Conservation (phyloP, 2,888 invertebrate genomes). For the Pollenia griseotomentosa region DNA sequence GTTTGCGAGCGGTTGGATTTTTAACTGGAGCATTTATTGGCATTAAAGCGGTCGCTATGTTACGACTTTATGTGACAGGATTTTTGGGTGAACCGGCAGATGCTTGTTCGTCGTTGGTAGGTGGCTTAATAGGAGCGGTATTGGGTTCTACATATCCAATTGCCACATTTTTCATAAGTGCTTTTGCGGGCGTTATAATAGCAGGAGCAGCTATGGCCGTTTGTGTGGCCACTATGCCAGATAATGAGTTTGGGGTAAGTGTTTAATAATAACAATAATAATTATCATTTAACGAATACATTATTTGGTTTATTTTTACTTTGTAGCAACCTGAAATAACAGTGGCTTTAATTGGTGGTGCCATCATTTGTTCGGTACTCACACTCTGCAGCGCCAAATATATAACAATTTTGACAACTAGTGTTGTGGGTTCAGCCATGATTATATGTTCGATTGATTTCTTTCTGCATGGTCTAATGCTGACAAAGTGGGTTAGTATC, state of each 20-base stretch:
- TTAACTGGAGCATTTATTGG: conserved; percentile 94
- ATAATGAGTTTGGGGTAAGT: conserved; percentile 84
- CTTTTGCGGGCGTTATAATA: conserved; percentile 83
- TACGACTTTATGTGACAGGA: conserved; percentile 91
- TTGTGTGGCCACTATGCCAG: conserved; percentile 84
- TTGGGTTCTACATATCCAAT: conserved; percentile 84
- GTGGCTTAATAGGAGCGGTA: conserved; percentile 83
- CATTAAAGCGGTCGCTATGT: conserved; percentile 92
- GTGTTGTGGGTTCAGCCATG: conserved; percentile 84
- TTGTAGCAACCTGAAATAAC: conserved; percentile 83
- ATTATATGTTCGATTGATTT: conserved; percentile 83
- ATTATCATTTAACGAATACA: not conserved
- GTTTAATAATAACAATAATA: not conserved
- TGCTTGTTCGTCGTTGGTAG: conserved; percentile 83
- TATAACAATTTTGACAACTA: conserved; percentile 83
- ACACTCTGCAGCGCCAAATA: conserved; percentile 84
- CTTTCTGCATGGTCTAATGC: conserved; percentile 83
- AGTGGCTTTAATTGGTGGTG: conserved; percentile 84
- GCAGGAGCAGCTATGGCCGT: conserved; percentile 84
- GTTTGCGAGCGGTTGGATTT: conserved; percentile 95
- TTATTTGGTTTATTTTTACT: conserved; percentile 3
- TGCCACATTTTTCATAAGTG: conserved; percentile 83
- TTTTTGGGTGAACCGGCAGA: conserved; percentile 87
- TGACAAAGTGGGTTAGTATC: conserved; percentile 82
- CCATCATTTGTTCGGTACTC: conserved; percentile 83